Evolutionary conservation across 2,797 vertebrate species (phyloP), one percentile per base, ranked within the genome.

Genomic region (Anguilla obscura): DNA sequence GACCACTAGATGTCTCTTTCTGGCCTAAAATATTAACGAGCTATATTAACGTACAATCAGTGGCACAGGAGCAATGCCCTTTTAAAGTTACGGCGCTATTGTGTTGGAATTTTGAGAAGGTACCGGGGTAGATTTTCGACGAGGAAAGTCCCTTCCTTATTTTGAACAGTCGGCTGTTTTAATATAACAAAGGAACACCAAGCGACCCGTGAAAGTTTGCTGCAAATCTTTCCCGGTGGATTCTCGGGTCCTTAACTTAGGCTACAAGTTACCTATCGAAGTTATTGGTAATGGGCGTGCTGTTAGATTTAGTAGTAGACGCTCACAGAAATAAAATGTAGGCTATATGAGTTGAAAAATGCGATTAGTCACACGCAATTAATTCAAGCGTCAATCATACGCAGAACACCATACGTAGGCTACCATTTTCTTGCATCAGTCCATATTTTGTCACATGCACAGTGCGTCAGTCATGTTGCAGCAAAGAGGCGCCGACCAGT

Each of bases 1-100:
- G 71, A 6, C 88, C 88, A 86, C 88, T 89, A 86, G 88, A 84
- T 69, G 88, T 86, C 88, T 86, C 79, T 84, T 86, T 56, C 40
- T 58, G 27, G 50, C 84, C 69, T 74, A 56, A 50, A 69, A 76
- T 74, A 82, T 86, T 6, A 71, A 33, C 50, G 18, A 3, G 10
- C 48, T 16, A 18, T 52, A 30, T 16, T 84, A 84, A 48, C 21
- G 58, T 21, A 86, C 74, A 82, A 8, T 52, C 21, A 69, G 56
- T 24, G 52, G 50, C 14, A 30, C 84, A 9, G 50, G n/a, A 36
- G 21, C 54, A 30, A 36, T 80, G 52, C 30, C 52, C 33, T 36
- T 56, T 85, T 45, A 76, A 54, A 56, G 21, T 24, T 4, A 21
- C 56, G 45, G 54, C 79, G 74, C 66, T 58, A 18, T 45, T 85